These are phyloP conservation scores for Drepana falcataria DNA, from an alignment of 2,888 invertebrate genomes.

Conservation along the genomic window DNA sequence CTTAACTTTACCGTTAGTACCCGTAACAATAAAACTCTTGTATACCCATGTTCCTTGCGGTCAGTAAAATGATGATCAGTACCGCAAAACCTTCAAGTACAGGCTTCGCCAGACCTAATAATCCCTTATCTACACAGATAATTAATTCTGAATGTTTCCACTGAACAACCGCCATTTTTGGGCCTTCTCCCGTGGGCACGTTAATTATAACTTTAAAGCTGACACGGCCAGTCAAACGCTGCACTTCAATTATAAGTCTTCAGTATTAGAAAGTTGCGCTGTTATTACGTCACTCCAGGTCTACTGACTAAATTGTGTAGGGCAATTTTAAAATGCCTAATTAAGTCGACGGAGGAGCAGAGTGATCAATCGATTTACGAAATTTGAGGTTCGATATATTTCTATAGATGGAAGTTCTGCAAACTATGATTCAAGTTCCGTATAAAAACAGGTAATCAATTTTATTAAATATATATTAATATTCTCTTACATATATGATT, in stretches of 20 bases:
- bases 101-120: not conserved
- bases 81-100: not conserved
- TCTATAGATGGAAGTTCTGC: too few species aligned
- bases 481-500: too few species aligned
- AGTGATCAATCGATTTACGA: too few species aligned
- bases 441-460: too few species aligned
- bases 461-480: too few species aligned
- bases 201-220: conserved; percentile 67
- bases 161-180: conserved; percentile 10
- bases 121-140: not conserved
- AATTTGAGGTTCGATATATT: too few species aligned
- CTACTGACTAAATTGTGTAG: not conserved
- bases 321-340: too few species aligned
- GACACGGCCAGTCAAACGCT: conserved; percentile 49
- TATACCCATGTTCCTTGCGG: not conserved
- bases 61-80: not conserved
- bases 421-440: too few species aligned
- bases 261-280: conserved; percentile 29
- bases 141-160: not conserved
- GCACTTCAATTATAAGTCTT: conserved; percentile 58
- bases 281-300: not conserved
- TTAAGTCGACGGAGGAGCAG: too few species aligned
- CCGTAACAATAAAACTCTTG: not conserved
- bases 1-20: not conserved
- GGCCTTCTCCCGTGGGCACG: conserved; percentile 23